Evolutionary conservation across 30 jellyfish, hydroid and myxozoan genomes (phyloP).

Genomic region (Pelagia noctiluca): DNA sequence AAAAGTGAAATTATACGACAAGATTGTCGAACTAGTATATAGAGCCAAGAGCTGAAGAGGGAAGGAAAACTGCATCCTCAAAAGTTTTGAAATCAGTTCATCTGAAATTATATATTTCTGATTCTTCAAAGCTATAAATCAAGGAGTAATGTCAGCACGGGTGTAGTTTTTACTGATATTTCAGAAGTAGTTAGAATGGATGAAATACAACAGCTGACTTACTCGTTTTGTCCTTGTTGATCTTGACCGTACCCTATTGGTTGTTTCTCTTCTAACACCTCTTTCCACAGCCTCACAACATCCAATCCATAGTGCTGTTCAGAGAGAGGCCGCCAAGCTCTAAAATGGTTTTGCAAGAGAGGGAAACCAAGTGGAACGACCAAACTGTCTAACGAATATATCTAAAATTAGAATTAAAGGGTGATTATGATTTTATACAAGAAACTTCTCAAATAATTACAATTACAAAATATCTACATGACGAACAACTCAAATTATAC

Average conservation of each 20-base stretch:
- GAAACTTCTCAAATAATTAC: not conserved
- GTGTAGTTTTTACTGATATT: no score
- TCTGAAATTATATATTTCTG: no score
- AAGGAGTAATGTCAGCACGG: no score
- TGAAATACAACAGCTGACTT: not conserved
- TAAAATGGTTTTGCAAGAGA: slow-evolving; percentile 81
- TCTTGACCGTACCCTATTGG: slow-evolving; percentile 61
- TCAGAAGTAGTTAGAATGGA: no score
- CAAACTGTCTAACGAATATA: slow-evolving; percentile 90
- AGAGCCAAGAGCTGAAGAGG: no score
- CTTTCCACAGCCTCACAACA: slow-evolving; percentile 89
- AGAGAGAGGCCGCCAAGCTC: slow-evolving; percentile 87
- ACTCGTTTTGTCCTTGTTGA: slow-evolving; percentile 77
- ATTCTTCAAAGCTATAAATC: no score
- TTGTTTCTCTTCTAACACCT: slow-evolving; percentile 81
- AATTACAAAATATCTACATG: no score
- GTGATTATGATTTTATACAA: not conserved
- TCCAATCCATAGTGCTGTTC: slow-evolving; percentile 94
- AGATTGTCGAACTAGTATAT: no score
- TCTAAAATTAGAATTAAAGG: slow-evolving; percentile 52
- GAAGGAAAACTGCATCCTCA: not conserved
- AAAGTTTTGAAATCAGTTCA: no score
- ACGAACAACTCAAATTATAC: no score
- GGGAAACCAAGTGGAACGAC: slow-evolving; percentile 98
- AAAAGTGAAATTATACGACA: not conserved